phyloP scores from a whole-genome alignment of 2,888 invertebrate species.

The Lissonota sp. region DNA sequence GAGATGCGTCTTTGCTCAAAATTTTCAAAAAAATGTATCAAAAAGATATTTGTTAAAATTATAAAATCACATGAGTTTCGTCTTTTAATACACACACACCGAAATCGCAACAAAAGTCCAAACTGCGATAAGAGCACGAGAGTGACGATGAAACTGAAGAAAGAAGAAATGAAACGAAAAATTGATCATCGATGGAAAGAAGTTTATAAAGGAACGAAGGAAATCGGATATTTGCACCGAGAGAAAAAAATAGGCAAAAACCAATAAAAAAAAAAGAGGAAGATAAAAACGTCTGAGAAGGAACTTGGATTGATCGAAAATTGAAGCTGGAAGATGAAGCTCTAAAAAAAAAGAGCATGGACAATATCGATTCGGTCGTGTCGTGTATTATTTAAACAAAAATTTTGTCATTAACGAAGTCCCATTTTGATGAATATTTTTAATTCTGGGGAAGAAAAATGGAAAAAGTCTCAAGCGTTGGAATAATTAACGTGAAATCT shows the following conservation, averaged over 20 bases:
- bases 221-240: neutral
- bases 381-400: conserved; percentile 72
- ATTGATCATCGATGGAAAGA: neutral
- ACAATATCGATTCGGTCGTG: conserved; percentile 44
- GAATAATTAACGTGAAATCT: conserved; percentile 69
- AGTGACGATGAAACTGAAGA: neutral
- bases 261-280: neutral
- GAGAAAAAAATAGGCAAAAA: neutral
- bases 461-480: conserved; percentile 9
- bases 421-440: conserved; percentile 66
- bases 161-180: neutral
- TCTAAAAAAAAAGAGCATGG: neutral
- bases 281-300: neutral
- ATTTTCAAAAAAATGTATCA: no score
- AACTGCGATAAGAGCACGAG: neutral
- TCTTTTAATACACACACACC: conserved; percentile 73
- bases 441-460: conserved; percentile 28
- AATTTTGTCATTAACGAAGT: conserved; percentile 79
- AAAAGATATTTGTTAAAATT: no score
- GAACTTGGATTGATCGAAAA: neutral
- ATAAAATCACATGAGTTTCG: conserved; percentile 66
- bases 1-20: neutral
- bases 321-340: conserved; percentile 17
- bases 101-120: conserved; percentile 66
- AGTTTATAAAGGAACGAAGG: conserved; percentile 5